Evolutionary conservation across 2,797 vertebrate genomes (phyloP).

Genomic region (Vultur gryphus): DNA sequence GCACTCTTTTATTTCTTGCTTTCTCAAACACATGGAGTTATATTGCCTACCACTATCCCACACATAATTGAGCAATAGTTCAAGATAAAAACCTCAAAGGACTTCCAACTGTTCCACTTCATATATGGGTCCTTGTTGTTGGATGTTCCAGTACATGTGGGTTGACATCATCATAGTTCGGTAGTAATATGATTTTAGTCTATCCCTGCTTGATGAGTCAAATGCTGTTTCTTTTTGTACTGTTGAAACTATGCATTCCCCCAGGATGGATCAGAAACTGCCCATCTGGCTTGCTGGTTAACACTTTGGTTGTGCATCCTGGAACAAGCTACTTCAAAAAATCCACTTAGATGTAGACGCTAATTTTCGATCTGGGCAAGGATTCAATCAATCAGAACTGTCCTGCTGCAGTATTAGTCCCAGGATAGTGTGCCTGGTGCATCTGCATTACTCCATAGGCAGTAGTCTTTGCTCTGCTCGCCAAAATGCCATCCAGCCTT

Average conservation of each 20-base stretch:
- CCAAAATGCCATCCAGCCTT: not conserved
- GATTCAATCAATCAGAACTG: not conserved
- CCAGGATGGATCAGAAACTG: not conserved
- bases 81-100: not conserved
- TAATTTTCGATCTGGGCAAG: not conserved
- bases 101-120: not conserved
- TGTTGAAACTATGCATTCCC: not conserved
- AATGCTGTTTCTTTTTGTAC: not conserved
- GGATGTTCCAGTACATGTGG: not conserved
- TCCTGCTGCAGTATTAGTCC: not conserved
- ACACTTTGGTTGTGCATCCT: not conserved
- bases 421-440: not conserved
- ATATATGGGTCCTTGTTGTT: not conserved
- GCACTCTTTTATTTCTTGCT: not conserved
- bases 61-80: not conserved
- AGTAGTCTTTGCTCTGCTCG: not conserved
- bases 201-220: not conserved
- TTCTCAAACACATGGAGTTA: not conserved
- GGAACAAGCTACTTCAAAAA: not conserved
- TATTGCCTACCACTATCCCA: not conserved
- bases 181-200: not conserved
- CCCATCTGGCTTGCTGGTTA: not conserved
- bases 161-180: accelerated
- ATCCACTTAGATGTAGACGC: not conserved
- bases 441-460: not conserved